Conservation (phyloP, 2,888 invertebrate species). For the Tachina grossa region DNA sequence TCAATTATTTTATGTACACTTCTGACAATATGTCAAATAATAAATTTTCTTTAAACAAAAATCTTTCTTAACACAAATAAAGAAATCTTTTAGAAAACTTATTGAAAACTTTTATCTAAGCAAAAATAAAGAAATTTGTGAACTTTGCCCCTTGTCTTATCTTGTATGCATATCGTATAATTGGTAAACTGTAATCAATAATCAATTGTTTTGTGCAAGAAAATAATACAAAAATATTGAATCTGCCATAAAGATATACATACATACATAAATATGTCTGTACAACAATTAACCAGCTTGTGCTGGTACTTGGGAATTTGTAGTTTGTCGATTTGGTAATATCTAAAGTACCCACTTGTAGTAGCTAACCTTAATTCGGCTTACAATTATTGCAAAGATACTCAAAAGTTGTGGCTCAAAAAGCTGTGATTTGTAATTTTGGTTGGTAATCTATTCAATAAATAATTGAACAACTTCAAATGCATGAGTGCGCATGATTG, state of each 20-base stretch:
- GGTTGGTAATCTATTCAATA: slow-evolving; percentile 10
- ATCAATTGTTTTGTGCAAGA: not conserved
- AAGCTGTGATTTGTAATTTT: not conserved
- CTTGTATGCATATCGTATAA: not conserved
- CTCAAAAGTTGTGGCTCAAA: not conserved
- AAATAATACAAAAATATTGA: slow-evolving; percentile 1
- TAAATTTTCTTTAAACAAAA: too few species aligned
- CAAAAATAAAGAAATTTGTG: not conserved
- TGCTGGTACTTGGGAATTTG: not conserved
- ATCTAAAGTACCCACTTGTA: not conserved
- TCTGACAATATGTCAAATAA: too few species aligned
- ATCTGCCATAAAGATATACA: slow-evolving; percentile 13
- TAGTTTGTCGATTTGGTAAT: not conserved
- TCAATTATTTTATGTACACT: too few species aligned
- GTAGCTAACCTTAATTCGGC: slow-evolving; percentile 9
- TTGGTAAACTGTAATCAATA: not conserved
- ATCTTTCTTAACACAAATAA: not conserved
- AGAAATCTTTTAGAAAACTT: not conserved
- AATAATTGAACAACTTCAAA: slow-evolving; percentile 22
- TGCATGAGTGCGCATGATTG: slow-evolving; percentile 28
- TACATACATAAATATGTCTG: not conserved
- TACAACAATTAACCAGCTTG: not conserved
- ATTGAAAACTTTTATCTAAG: not conserved
- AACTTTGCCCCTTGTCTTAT: not conserved
- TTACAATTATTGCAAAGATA: not conserved